Conservation (phyloP, 2,113 vertebrate genomes). For the Serinus canaria region DNA sequence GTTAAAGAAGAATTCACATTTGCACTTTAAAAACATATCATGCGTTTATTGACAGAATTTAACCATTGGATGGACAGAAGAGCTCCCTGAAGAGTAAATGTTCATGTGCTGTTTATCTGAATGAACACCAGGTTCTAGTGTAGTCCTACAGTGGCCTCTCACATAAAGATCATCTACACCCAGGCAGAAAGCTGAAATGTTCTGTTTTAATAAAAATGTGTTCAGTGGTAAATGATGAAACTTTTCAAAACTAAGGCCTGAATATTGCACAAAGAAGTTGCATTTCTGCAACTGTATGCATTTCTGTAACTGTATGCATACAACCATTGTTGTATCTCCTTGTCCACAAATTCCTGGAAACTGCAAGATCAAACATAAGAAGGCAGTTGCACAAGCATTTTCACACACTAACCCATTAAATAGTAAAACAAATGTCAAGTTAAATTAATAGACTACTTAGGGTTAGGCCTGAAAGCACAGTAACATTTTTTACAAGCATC, state of each 20-base stretch:
- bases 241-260: background rate
- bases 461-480: constrained; percentile 20
- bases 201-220: background rate
- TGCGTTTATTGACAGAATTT: background rate
- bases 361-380: background rate
- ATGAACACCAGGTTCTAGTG: background rate
- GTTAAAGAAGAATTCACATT: background rate
- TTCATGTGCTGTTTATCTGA: background rate
- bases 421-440: constrained; percentile 39
- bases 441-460: constrained; percentile 57
- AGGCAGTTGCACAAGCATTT: constrained; percentile 14
- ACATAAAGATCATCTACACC: background rate
- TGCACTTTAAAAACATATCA: background rate
- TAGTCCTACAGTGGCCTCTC: background rate
- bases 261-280: background rate
- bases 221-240: background rate
- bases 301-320: background rate
- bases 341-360: background rate
- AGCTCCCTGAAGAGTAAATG: background rate
- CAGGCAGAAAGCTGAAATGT: background rate
- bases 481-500: constrained; percentile 66
- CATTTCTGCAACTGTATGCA: background rate
- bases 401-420: constrained; percentile 39
- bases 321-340: background rate
- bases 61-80: background rate